A percentile compares a stretch with the other conserved stretches of the same genome.
phyloP scores from a whole-genome alignment of 2,888 invertebrate species.

The Lissocephala sabroskyi region DNA sequence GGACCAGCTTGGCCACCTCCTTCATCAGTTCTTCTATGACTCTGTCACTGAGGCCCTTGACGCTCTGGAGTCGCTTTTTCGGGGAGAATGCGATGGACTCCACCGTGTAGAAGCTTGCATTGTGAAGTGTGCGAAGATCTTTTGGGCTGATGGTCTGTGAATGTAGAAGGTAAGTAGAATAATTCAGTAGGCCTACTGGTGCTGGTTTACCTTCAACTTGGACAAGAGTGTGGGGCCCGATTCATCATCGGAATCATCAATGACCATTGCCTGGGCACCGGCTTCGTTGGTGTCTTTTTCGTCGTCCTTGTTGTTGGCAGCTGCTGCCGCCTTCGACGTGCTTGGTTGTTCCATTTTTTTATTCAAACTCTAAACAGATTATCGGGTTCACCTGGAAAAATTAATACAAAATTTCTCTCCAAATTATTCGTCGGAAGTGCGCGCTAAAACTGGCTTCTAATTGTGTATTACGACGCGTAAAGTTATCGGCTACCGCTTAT shows the following conservation, averaged over 20 bases:
- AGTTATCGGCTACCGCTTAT: too few relatives aligned
- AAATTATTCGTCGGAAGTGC: too few relatives aligned
- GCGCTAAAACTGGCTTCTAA: too few relatives aligned
- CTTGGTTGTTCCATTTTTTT: too few relatives aligned
- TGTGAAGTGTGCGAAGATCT: slow-evolving; percentile 95
- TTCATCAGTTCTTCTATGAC: slow-evolving; percentile 95
- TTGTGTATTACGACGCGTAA: too few relatives aligned
- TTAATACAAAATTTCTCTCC: too few relatives aligned
- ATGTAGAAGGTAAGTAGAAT: neutral
- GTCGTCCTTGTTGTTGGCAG: too few relatives aligned
- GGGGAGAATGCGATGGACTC: slow-evolving; percentile 97
- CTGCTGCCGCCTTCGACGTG: too few relatives aligned
- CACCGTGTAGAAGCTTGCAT: slow-evolving; percentile 94
- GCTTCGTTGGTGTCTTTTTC: neutral
- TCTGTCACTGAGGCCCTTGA: slow-evolving; percentile 97
- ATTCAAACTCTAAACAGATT: too few relatives aligned
- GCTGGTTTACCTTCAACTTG: slow-evolving; percentile 79
- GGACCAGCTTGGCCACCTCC: slow-evolving; percentile 94
- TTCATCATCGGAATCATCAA: slow-evolving; percentile 74
- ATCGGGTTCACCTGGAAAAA: too few relatives aligned
- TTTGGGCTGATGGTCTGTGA: slow-evolving; percentile 66
- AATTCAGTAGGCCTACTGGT: neutral
- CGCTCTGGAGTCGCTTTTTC: slow-evolving; percentile 88
- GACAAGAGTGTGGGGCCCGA: slow-evolving; percentile 81
- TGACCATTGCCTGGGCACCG: too few relatives aligned